Evolutionary conservation across 2,797 vertebrate genomes (phyloP).

Genomic region (Crossoptilon crossoptilon): DNA sequence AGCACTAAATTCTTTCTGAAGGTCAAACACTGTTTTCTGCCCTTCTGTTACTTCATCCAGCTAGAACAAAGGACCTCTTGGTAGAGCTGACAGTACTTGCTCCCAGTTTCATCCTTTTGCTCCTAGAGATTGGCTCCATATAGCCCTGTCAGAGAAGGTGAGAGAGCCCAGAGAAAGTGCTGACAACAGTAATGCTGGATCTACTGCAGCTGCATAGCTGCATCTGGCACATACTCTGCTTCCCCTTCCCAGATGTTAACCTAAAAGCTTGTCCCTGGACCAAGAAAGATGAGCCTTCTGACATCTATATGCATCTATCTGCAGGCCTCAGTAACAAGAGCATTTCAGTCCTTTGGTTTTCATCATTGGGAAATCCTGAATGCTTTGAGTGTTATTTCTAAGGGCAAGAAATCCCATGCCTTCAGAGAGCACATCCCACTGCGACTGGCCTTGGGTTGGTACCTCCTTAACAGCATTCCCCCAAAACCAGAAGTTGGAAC

Average conservation of each 20-base stretch:
- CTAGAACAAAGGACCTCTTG: not conserved
- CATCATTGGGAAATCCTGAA: not conserved
- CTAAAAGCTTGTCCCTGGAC: not conserved
- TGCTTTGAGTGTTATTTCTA: not conserved
- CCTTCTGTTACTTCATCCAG: not conserved
- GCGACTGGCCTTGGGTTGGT: not conserved
- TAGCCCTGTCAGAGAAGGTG: not conserved
- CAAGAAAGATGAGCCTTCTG: not conserved
- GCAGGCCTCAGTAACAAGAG: not conserved
- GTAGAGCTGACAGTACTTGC: not conserved
- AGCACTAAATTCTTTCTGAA: not conserved
- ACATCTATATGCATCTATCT: not conserved
- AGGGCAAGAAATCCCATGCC: not conserved
- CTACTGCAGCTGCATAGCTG: not conserved
- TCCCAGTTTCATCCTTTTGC: not conserved
- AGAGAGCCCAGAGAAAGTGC: not conserved
- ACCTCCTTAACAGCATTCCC: not conserved
- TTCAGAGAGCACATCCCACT: not conserved
- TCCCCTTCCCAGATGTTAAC: not conserved
- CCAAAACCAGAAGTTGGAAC: not conserved
- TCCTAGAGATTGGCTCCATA: not conserved
- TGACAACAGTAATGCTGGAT: not conserved
- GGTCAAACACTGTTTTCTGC: not conserved
- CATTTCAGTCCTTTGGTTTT: not conserved
- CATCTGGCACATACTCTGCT: not conserved